Conservation (phyloP, 2,888 invertebrate genomes). For the Pterostichus madidus region DNA sequence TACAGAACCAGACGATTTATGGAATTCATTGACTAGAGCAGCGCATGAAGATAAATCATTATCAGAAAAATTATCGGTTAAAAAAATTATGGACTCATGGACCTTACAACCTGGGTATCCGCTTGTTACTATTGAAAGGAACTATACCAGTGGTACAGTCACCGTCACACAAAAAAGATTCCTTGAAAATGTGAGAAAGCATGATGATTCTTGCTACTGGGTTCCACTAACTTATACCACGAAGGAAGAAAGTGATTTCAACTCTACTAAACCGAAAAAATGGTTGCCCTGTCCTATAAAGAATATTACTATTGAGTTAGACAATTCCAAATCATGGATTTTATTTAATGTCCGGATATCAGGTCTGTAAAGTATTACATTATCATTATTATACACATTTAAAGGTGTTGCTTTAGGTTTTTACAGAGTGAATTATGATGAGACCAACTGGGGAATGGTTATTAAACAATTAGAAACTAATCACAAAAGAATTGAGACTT, state of each 20-base stretch:
- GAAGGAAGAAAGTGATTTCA: too few species aligned
- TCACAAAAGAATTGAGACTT: conserved; percentile 71
- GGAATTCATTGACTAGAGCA: too few species aligned
- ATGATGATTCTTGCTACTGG: conserved; percentile 75
- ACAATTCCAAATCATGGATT: not conserved
- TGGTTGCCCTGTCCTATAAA: too few species aligned
- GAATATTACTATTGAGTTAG: too few species aligned
- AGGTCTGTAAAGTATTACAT: not conserved
- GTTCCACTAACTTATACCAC: not conserved
- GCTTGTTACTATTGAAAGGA: too few species aligned
- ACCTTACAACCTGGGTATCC: too few species aligned
- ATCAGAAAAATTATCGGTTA: too few species aligned
- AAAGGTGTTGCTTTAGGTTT: conserved; percentile 80
- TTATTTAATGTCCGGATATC: not conserved
- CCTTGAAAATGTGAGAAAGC: conserved; percentile 76
- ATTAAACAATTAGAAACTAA: conserved; percentile 79
- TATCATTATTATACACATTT: conserved; percentile 76
- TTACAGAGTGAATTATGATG: conserved; percentile 89
- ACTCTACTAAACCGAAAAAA: too few species aligned
- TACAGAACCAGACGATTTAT: conserved; percentile 84
- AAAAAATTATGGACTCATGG: too few species aligned
- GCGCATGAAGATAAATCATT: too few species aligned
- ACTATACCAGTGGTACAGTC: conserved; percentile 79
- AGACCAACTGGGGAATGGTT: conserved; percentile 86
- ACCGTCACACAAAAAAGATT: conserved; percentile 80